phyloP scores from a whole-genome alignment of 2,797 vertebrate species.

The Parambassis ranga region DNA sequence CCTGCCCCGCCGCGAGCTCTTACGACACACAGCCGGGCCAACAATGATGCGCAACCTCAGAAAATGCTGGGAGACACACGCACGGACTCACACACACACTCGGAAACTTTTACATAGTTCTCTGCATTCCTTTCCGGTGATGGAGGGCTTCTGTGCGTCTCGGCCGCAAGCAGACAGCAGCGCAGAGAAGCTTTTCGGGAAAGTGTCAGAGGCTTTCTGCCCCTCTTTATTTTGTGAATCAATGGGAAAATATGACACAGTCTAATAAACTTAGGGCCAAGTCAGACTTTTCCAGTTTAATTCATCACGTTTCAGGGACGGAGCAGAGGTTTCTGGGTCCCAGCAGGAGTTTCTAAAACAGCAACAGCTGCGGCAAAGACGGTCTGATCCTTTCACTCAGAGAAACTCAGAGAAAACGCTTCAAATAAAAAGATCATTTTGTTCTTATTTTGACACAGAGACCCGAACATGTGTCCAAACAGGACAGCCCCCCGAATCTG shows the following conservation, averaged over 20 bases:
- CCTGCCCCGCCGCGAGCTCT: slow-evolving; percentile 81
- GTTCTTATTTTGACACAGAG: background rate
- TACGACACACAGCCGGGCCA: slow-evolving; percentile 86
- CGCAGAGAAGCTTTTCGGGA: slow-evolving; percentile 18
- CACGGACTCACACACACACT: slow-evolving; percentile 56
- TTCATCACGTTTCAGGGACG: background rate
- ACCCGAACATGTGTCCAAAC: no score
- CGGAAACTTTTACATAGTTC: slow-evolving; percentile 92
- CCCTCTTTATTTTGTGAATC: slow-evolving; percentile 34
- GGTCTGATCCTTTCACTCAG: background rate
- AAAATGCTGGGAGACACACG: slow-evolving; percentile 42
- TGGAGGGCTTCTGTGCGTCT: slow-evolving; percentile 64
- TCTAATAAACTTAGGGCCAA: slow-evolving; percentile 6
- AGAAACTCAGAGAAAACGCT: no score
- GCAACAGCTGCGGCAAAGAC: background rate
- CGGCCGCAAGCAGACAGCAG: slow-evolving; percentile 26
- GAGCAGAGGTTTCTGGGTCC: slow-evolving; percentile 3
- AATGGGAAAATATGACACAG: slow-evolving; percentile 53
- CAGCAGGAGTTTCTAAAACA: background rate
- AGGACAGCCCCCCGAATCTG: no score
- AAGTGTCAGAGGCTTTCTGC: background rate
- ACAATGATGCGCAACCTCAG: slow-evolving; percentile 81
- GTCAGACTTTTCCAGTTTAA: background rate
- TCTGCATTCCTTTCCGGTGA: slow-evolving; percentile 89
- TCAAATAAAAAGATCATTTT: background rate